Base-by-base conservation (phyloP, 2,888 invertebrate genomes). In the Artemia sinica region DNA sequence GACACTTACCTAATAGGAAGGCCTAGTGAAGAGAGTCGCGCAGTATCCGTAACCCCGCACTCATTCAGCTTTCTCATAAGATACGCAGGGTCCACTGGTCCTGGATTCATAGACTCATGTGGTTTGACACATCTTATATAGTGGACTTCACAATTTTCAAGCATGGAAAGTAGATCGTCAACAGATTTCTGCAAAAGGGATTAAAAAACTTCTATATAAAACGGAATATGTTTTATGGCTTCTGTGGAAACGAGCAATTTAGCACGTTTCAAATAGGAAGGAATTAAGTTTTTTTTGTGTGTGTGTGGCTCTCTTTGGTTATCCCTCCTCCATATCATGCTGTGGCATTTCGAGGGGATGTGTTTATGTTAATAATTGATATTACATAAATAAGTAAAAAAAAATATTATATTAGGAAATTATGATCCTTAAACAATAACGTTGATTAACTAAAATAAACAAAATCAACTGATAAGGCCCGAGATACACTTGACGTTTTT, bases 101-200 rank as follows among this genome's bases (percentile, higher is more conserved):
- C 69, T 10, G 67, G 49, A 41, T 14, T 41, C 50, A 67, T 67
- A 10, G 49, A n/a, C 51, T 41, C 58, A 66, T 70, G 71, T 14
- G 78, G 78, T 71, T 76, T 78, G 13, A 79, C 73, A 70, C 79
- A 79, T 72, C 78, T 76, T 8, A 79, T 75, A 70, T 78, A 79
- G 73, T 79, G 78, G 4, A 76, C 73, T 70, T 79, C 78, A 67
- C 77, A 76, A 66, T 74, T 73, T 9, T 75, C 74, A n/a, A 79
- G 72, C 28, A 76, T 76, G 71, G 74, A 74, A 70, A 78, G 74
- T 66, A 79, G 74, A 0, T 73, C 71, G 72, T 79, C 78, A 72
- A 79, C 66, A 0, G 73, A 73, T 52, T 69, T 71, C 71, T 72
- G n/a, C 41, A 51, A 50, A 50, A 71, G 49, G 49, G 48, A 28